Evolutionary conservation across 2,888 invertebrate genomes (phyloP).

Genomic region (Octodonta nipae): DNA sequence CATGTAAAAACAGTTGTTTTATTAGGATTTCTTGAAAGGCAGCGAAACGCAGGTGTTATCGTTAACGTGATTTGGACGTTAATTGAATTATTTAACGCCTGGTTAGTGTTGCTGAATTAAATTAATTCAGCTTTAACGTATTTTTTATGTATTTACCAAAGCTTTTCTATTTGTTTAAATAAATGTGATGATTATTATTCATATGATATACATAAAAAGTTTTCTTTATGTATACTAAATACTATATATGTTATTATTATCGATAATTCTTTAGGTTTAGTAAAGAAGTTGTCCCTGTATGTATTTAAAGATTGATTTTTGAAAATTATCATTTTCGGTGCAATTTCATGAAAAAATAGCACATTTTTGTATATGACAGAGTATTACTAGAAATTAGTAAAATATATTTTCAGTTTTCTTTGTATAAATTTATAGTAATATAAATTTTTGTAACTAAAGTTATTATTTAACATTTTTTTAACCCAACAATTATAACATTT

Average conservation of each 20-base stretch:
- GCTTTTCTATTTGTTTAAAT: constrained; percentile 14
- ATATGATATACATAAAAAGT: no score
- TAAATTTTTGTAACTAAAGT: no score
- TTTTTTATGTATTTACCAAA: constrained; percentile 14
- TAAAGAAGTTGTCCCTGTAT: no score
- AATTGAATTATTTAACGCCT: constrained; percentile 4
- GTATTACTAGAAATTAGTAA: constrained; percentile 17
- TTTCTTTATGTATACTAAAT: no score
- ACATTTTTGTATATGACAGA: constrained; percentile 15
- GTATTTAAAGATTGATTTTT: no score
- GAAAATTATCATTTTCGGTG: constrained; percentile 9
- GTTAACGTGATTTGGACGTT: neutral
- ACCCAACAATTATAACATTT: no score
- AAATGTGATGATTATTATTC: no score
- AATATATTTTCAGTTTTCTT: constrained; percentile 14
- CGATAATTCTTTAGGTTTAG: no score
- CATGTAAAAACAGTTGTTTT: neutral
- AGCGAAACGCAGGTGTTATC: neutral
- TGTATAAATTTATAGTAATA: constrained; percentile 14
- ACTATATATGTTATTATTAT: no score
- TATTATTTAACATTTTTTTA: no score
- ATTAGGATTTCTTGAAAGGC: neutral
- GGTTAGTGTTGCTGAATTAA: constrained; percentile 7
- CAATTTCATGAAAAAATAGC: constrained; percentile 12
- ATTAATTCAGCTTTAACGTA: constrained; percentile 9